phyloP scores from a whole-genome alignment of 2,797 vertebrate species.

The Neostethus bicornis region DNA sequence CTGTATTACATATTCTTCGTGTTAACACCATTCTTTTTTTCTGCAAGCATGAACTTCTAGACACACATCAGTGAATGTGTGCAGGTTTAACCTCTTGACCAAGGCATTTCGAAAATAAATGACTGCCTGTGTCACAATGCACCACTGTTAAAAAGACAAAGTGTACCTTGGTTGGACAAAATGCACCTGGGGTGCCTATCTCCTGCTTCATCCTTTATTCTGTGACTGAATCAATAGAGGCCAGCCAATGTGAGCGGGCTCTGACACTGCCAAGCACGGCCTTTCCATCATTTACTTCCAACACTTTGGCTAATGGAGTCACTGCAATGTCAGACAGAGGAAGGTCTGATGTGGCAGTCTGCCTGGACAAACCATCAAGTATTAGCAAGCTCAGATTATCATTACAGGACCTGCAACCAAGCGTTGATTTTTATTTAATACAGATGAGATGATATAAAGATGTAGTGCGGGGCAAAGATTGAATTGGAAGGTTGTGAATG shows the following conservation, averaged over 20 bases:
- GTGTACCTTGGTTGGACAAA: slow-evolving; percentile 57
- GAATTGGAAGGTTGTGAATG: slow-evolving; percentile 39
- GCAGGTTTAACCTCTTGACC: slow-evolving; percentile 23
- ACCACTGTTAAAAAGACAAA: slow-evolving; percentile 65
- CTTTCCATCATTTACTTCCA: slow-evolving; percentile 74
- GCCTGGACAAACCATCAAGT: slow-evolving; percentile 68
- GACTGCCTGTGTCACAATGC: slow-evolving; percentile 41
- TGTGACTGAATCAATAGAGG: slow-evolving; percentile 75
- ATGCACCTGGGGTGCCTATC: slow-evolving; percentile 60
- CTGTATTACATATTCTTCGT: slow-evolving; percentile 6
- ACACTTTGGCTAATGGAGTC: slow-evolving; percentile 76
- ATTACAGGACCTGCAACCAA: slow-evolving; percentile 56
- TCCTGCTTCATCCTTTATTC: slow-evolving; percentile 67
- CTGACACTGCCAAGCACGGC: slow-evolving; percentile 67
- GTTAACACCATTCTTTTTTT: slow-evolving; percentile 3
- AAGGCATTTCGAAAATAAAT: slow-evolving; percentile 36
- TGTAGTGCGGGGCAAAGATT: slow-evolving; percentile 45
- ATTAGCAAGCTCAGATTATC: slow-evolving; percentile 67
- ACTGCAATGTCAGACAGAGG: slow-evolving; percentile 70
- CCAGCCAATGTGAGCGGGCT: slow-evolving; percentile 56
- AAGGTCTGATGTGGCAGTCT: slow-evolving; percentile 51
- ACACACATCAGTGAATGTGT: slow-evolving; percentile 12
- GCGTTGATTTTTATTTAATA: slow-evolving; percentile 71
- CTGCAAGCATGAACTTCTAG: slow-evolving; percentile 9
- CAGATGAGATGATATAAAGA: slow-evolving; percentile 51